A percentile compares a stretch with the other conserved stretches of the same genome.
Conservation (phyloP, 1,140 invertebrate species). For the Panulirus ornatus region DNA sequence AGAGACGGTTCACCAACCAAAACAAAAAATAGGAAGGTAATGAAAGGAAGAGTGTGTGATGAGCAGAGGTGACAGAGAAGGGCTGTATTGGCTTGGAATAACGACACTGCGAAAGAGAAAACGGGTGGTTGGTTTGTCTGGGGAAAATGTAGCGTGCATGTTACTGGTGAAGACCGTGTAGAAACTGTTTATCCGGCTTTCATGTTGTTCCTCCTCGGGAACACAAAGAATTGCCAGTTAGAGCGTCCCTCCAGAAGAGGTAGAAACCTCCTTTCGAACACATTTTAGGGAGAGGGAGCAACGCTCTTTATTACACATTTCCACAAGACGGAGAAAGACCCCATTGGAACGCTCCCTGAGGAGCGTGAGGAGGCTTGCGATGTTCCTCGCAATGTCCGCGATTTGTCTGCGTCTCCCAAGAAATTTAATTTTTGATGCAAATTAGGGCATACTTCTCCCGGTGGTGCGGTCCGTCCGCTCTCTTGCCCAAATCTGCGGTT, state of each 20-base stretch:
- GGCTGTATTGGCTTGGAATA: neutral
- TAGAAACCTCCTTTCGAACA: no score
- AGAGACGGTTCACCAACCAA: neutral
- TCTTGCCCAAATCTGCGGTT: no score
- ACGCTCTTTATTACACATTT: no score
- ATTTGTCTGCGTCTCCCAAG: slow-evolving; percentile 57
- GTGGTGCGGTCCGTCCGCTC: slow-evolving; percentile 11
- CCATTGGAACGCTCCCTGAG: slow-evolving; percentile 4
- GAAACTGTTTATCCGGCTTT: no score
- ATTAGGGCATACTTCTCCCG: slow-evolving; percentile 54
- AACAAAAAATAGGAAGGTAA: neutral
- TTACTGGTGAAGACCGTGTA: no score
- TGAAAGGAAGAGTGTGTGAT: neutral
- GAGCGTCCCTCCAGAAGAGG: no score
- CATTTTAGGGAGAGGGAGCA: neutral
- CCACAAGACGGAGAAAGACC: no score
- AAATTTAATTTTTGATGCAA: slow-evolving; percentile 67
- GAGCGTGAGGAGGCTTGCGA: slow-evolving; percentile 27
- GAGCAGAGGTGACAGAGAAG: neutral
- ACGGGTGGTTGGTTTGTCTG: no score
- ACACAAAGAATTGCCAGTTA: no score
- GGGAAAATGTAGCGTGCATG: no score
- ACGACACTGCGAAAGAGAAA: neutral
- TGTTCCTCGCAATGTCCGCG: slow-evolving; percentile 59
- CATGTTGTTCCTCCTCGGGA: no score